A percentile compares a stretch with the other conserved stretches of the same genome.
These are phyloP conservation scores for Ranitomeya variabilis DNA, from an alignment of 2,113 vertebrate species.

Conservation along the genomic window DNA sequence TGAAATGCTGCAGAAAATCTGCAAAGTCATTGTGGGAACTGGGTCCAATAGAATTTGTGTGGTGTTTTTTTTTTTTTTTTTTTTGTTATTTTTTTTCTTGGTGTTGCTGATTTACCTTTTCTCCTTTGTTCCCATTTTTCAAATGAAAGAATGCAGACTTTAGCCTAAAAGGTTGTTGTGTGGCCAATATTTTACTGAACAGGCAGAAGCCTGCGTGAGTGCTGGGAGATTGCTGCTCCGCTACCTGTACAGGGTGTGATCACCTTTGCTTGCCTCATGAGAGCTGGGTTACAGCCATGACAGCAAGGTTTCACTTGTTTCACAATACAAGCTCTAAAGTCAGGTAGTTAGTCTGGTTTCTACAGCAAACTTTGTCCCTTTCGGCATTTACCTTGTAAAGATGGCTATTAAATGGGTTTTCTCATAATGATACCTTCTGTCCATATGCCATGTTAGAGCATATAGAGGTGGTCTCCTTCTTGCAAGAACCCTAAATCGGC, in stretches of 20 bases:
- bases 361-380: background rate
- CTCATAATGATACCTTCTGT: too few relatives aligned
- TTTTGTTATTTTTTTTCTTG: background rate
- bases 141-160: background rate
- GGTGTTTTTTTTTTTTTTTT: too few relatives aligned
- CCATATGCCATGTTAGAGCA: too few relatives aligned
- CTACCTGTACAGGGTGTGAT: slow-evolving; percentile 7
- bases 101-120: too few relatives aligned
- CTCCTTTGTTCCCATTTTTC: background rate
- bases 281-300: background rate
- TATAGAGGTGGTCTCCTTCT: too few relatives aligned
- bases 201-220: background rate
- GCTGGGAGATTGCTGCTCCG: background rate
- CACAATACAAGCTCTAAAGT: background rate
- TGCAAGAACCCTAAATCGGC: too few relatives aligned
- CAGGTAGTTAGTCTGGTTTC: too few relatives aligned
- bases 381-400: too few relatives aligned
- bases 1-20: too few relatives aligned
- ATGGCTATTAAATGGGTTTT: too few relatives aligned
- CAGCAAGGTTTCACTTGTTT: slow-evolving; percentile 5
- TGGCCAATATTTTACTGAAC: background rate
- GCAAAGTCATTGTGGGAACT: too few relatives aligned
- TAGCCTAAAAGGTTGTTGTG: background rate
- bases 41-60: background rate
- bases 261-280: slow-evolving; percentile 12